Evolutionary conservation across 2,113 vertebrate species (phyloP), one percentile per base, ranked within the genome.

Genomic region (Albula glossodonta): DNA sequence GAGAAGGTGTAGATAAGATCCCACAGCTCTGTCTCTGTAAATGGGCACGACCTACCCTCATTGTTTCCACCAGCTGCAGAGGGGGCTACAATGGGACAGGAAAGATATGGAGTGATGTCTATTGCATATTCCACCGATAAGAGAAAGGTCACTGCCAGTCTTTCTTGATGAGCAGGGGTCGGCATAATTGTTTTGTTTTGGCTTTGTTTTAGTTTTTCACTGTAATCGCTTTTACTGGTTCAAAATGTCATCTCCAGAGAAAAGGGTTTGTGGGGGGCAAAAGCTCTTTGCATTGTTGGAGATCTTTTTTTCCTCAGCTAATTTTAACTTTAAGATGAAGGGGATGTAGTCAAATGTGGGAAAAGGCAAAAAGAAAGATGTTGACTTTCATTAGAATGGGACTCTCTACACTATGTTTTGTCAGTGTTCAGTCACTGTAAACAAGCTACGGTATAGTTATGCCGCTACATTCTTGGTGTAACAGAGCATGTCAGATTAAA

Each of bases 241-340:
- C 60, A 19, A 82, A 86, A 86, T 82, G 81, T 86, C 85, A 86
- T 56, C 81, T 78, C 51, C 66, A 56, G 80, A 74, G 63, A 25
- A 86, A 78, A 0, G 15, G 22, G 51, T 49, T 78, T 57, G n/a
- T 0, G 6, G 53, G 70, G 17, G 5, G 60, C 60, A 63, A 5
- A 66, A 66, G 60, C 3, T 15, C 17, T 22, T 66, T 66, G 17
- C 17, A 41, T 41, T 41, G 31, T 41, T 1, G 31, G 31, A 41
- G 31, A 41, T 1, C 31, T 41, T 41, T 41, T 41, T 41, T 41
- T 41, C 53, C 53, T 56, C 7, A 56, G 53, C 53, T 12, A 56
- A 56, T 56, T 41, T 41, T 41, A 41, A 41, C 31, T 41, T 41
- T 41, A 41, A 41, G 31, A 41, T 41, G 31, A 41, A 41, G 53